Conservation (phyloP, 2,888 invertebrate species). For the Odontocolon sp. region DNA sequence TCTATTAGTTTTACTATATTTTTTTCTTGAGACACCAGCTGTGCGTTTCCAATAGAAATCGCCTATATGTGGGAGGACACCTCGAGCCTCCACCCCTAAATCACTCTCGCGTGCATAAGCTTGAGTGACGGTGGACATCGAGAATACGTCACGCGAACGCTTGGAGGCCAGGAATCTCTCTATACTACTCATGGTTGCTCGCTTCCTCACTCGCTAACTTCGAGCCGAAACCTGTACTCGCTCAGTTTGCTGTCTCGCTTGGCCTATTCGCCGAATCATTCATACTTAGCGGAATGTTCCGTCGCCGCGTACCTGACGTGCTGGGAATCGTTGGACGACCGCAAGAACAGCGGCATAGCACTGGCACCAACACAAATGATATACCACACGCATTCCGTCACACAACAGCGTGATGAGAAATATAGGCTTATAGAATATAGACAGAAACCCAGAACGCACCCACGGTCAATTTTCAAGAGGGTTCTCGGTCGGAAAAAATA, state of each 20-base stretch:
- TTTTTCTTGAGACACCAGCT: conserved; percentile 37
- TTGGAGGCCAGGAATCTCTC: too few species aligned
- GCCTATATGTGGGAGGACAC: not conserved
- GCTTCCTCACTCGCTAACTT: not conserved
- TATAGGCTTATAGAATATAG: too few species aligned
- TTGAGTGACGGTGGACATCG: conserved; percentile 56
- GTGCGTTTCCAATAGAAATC: conserved; percentile 29
- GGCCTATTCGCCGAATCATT: conserved; percentile 14
- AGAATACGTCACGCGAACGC: conserved; percentile 41
- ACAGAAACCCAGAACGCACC: too few species aligned
- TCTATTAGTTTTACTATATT: too few species aligned
- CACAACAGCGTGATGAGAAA: too few species aligned
- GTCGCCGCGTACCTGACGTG: not conserved
- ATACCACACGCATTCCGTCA: too few species aligned
- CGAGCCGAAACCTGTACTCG: not conserved
- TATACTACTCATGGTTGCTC: too few species aligned
- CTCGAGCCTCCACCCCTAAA: conserved; percentile 37
- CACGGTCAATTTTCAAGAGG: too few species aligned
- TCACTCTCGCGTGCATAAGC: conserved; percentile 54
- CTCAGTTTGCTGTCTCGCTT: conserved; percentile 8
- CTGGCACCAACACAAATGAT: not conserved
- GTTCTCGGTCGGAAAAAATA: too few species aligned
- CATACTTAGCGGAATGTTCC: conserved; percentile 7
- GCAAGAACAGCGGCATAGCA: not conserved
- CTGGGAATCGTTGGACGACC: conserved; percentile 9